phyloP scores from a whole-genome alignment of 2,113 vertebrate species.

The Melanotaenia duboulayi region DNA sequence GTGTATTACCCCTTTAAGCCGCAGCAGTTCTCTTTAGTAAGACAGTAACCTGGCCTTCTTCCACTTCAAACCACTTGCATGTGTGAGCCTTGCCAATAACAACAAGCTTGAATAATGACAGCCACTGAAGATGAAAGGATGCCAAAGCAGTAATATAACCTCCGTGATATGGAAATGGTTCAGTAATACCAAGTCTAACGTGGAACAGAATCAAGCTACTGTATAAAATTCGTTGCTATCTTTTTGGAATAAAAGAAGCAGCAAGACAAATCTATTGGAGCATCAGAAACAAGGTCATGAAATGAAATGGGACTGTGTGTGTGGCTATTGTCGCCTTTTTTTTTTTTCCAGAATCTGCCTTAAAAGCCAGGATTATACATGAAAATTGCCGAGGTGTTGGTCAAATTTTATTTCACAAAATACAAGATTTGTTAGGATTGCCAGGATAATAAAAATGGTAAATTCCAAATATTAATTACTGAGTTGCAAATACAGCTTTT shows the following conservation, averaged over 20 bases:
- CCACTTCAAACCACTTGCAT: background rate
- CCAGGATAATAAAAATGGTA: background rate
- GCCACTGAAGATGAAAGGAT: background rate
- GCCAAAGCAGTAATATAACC: background rate
- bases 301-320: background rate
- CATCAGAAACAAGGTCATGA: background rate
- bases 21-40: background rate
- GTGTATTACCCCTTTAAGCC: background rate
- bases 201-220: background rate
- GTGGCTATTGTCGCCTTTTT: background rate
- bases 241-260: background rate
- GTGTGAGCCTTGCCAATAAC: background rate
- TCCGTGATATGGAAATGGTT: background rate
- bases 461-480: background rate
- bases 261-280: background rate
- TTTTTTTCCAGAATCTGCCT: background rate
- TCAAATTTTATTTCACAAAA: background rate
- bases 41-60: background rate
- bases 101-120: background rate
- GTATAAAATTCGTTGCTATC: background rate
- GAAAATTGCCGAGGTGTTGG: background rate
- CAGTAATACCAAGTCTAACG: background rate
- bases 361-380: background rate
- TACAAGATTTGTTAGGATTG: background rate
- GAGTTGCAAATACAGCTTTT: background rate